Conservation (phyloP, 1,140 invertebrate genomes). For the Musca vetustissima region DNA sequence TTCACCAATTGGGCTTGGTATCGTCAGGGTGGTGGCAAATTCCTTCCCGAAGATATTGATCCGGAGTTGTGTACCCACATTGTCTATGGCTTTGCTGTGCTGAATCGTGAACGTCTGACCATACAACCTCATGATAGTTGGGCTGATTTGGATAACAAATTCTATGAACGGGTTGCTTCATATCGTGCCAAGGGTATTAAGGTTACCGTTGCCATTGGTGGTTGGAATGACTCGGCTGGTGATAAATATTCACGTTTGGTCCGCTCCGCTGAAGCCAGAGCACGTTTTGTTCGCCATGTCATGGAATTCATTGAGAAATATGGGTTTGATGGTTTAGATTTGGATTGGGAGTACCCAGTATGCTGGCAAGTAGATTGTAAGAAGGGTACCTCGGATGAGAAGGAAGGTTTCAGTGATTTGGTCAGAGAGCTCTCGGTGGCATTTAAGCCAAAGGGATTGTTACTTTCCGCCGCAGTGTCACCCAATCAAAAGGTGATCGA, state of each 20-base stretch:
- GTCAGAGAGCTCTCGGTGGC: conserved; percentile 70
- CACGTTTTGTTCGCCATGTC: conserved; percentile 73
- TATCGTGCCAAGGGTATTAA: conserved; percentile 76
- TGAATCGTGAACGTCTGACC: conserved; percentile 73
- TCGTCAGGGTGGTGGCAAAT: conserved; percentile 77
- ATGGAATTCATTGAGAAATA: conserved; percentile 77
- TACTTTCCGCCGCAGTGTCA: conserved; percentile 81
- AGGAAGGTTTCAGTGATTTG: conserved; percentile 70
- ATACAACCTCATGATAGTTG: conserved; percentile 86
- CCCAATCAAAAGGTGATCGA: conserved; percentile 82
- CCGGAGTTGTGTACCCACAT: conserved; percentile 85
- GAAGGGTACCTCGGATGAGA: conserved; percentile 74
- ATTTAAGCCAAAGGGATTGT: conserved; percentile 68
- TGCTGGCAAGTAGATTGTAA: conserved; percentile 87
- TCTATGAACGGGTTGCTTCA: conserved; percentile 79
- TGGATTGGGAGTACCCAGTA: conserved; percentile 90
- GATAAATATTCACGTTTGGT: conserved; percentile 85
- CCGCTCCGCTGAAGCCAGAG: conserved; percentile 69
- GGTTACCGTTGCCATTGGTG: conserved; percentile 82
- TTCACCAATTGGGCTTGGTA: conserved; percentile 96
- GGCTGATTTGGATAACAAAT: conserved; percentile 85
- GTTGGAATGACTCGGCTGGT: conserved; percentile 84
- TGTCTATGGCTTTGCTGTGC: conserved; percentile 87
- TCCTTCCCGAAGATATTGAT: conserved; percentile 80
- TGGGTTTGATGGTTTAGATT: conserved; percentile 81